A percentile compares a stretch with the other conserved stretches of the same genome.
These are phyloP conservation scores for Arremon brunneinucha DNA, from an alignment of 2,797 vertebrate genomes.

Conservation along the genomic window DNA sequence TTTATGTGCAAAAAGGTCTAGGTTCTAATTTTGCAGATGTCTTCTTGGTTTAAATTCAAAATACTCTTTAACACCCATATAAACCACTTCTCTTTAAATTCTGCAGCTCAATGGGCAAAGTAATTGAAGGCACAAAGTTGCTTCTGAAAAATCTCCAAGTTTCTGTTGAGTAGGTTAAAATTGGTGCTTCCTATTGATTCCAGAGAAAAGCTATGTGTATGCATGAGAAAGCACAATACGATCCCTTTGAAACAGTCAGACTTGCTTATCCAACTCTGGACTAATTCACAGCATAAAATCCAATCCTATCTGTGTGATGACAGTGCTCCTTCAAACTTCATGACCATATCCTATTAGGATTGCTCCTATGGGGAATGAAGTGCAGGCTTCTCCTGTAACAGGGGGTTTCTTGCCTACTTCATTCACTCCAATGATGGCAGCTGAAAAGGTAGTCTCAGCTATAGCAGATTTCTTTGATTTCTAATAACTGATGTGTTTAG, in stretches of 20 bases:
- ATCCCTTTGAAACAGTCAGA: not conserved
- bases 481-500: not conserved
- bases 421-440: not conserved
- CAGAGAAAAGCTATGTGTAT: not conserved
- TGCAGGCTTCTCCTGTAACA: not conserved
- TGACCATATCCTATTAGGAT: not conserved
- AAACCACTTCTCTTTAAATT: not conserved
- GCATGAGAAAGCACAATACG: not conserved
- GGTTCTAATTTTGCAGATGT: not conserved
- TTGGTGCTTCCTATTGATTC: not conserved
- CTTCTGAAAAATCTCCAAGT: not conserved
- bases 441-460: not conserved
- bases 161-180: not conserved
- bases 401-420: not conserved
- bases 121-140: not conserved
- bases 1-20: not conserved
- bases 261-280: not conserved
- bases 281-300: not conserved
- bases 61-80: not conserved
- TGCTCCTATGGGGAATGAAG: not conserved
- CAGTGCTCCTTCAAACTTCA: not conserved
- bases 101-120: not conserved
- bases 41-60: not conserved
- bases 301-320: not conserved
- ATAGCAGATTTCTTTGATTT: not conserved